phyloP scores from a whole-genome alignment of 92 coral and sea anemone genomes.

The Nematostella vectensis region DNA sequence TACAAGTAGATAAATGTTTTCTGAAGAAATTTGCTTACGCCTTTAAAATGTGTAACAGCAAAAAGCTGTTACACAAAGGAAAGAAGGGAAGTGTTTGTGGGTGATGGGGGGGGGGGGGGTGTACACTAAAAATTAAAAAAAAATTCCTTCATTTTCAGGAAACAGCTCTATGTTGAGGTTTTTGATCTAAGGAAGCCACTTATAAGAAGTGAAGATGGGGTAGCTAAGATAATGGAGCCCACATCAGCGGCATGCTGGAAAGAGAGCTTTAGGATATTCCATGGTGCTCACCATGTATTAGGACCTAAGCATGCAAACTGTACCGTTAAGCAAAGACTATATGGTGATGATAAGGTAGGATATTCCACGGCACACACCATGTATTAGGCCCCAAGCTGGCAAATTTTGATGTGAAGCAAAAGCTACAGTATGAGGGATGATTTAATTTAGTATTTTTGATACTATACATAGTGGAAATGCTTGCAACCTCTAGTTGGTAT shows the following conservation, averaged over 20 bases:
- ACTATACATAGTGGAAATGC: too few relatives aligned
- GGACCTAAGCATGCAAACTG: slow-evolving; percentile 18
- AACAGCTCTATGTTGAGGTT: slow-evolving; percentile 60
- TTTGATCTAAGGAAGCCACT: slow-evolving; percentile 70
- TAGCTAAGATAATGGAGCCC: slow-evolving; percentile 44
- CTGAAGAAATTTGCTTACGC: too few relatives aligned
- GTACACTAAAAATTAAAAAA: too few relatives aligned
- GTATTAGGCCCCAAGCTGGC: slow-evolving; percentile 58
- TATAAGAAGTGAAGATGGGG: slow-evolving; percentile 49
- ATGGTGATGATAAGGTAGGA: slow-evolving; percentile 6
- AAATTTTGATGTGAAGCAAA: slow-evolving; percentile 1
- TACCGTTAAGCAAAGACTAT: neutral
- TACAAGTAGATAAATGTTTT: too few relatives aligned
- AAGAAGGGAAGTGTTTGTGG: too few relatives aligned
- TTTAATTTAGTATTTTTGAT: too few relatives aligned
- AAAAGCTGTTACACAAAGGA: too few relatives aligned
- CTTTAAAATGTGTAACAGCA: too few relatives aligned
- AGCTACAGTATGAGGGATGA: neutral
- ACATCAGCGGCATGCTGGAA: slow-evolving; percentile 58
- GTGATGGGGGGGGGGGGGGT: too few relatives aligned
- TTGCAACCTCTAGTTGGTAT: too few relatives aligned
- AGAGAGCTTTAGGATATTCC: slow-evolving; percentile 49
- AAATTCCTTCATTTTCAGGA: slow-evolving; percentile 43
- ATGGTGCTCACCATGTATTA: slow-evolving; percentile 75
- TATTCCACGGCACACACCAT: slow-evolving; percentile 65